Evolutionary conservation across 2,797 vertebrate genomes (phyloP).

Genomic region (Neoniphon sammara): DNA sequence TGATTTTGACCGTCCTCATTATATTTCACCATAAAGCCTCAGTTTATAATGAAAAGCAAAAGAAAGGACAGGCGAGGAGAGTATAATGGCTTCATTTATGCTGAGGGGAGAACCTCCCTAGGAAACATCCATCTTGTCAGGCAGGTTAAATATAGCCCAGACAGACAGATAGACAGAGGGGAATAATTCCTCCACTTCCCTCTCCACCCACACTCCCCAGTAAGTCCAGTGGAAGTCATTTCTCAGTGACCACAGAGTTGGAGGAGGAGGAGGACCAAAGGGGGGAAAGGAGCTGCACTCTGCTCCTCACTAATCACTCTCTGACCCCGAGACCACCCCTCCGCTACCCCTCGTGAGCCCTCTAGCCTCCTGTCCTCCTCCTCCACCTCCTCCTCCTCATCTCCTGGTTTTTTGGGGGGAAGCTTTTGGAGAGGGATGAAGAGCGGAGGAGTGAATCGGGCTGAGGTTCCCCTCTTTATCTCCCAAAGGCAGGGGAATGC

Average conservation of each 20-base stretch:
- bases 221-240: constrained; percentile 77
- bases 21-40: constrained; percentile 48
- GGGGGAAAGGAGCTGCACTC: constrained; percentile 62
- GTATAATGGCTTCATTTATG: constrained; percentile 76
- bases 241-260: constrained; percentile 75
- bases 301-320: constrained; percentile 77
- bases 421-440: constrained; percentile 62
- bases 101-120: constrained; percentile 59
- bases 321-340: constrained; percentile 79
- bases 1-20: constrained; percentile 45
- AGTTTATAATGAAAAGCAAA: constrained; percentile 50
- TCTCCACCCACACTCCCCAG: constrained; percentile 73
- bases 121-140: constrained; percentile 74
- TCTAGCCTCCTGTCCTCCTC: constrained; percentile 59
- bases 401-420: constrained; percentile 48
- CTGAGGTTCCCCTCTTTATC: constrained; percentile 80
- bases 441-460: constrained; percentile 80
- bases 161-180: constrained; percentile 68
- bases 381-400: constrained; percentile 56
- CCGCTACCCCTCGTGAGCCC: constrained; percentile 28
- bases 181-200: constrained; percentile 75
- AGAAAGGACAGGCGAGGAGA: constrained; percentile 49
- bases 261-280: constrained; percentile 57
- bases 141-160: constrained; percentile 80
- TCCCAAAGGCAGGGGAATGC: constrained; percentile 86